Base-by-base conservation (phyloP, 2,113 vertebrate species). In the Rhagologus leucostigma region DNA sequence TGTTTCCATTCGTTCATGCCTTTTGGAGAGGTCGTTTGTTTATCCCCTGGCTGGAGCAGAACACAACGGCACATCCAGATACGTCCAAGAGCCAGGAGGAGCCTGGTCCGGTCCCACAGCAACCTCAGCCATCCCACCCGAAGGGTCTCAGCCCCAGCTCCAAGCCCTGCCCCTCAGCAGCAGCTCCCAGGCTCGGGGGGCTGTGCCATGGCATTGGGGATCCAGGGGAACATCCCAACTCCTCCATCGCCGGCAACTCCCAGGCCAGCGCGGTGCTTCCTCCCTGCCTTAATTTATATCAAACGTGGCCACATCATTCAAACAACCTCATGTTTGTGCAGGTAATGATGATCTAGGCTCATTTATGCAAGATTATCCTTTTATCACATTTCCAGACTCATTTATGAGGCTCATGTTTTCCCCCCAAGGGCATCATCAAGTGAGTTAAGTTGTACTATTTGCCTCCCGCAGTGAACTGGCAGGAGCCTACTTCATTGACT, bases 311-410 rank as follows among this genome's bases (percentile, higher is more conserved):
- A 35, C 93, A 96, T 95, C 93, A 9, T 39, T 94, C 97, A 96
- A 60, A 86, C 91, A 49, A 91, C 41, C 64, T 64, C 23, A 22
- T 97, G 97, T 96, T 85, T 94, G 95, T 42, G 95, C 98, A 98
- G 98, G 98, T 98, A 98, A 98, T 98, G 97, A 98, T 93, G 97
- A 98, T 97, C 85, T 74, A 37, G 97, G 93, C 98, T 98, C 98
- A 98, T 98, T 98, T 98, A 98, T 98, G 98, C 98, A 98, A 98
- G 98, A 98, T 98, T 98, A 98, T 98, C 97, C 98, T 98, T 98
- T 98, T 98, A 98, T 98, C 98, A 98, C 98, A 98, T 98, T 98
- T 98, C 96, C 98, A 98, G 97, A 70, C 98, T 98, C 98, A 95
- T 98, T 98, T 98, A 97, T 98, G 98, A 98, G 97, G 97, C 98